phyloP scores from a whole-genome alignment of 2,797 vertebrate species.

The Pelodytes ibericus region DNA sequence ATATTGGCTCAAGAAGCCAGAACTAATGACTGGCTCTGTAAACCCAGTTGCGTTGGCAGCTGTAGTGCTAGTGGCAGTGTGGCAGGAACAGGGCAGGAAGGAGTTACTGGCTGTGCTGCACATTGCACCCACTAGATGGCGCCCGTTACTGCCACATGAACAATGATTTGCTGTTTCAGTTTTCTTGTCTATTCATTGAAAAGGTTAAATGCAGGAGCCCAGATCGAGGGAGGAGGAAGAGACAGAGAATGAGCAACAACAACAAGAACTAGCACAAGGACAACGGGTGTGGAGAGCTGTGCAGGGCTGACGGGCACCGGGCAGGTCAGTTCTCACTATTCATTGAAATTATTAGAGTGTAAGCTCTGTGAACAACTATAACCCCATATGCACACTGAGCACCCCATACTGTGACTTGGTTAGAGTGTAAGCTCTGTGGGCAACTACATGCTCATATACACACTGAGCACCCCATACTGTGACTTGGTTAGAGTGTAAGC shows the following conservation, averaged over 20 bases:
- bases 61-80: too few species aligned
- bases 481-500: constrained; percentile 12
- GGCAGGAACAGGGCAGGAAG: background rate
- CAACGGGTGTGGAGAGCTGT: background rate
- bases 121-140: constrained; percentile 24
- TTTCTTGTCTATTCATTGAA: constrained; percentile 32
- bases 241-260: constrained; percentile 2
- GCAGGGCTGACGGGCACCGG: background rate
- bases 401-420: background rate
- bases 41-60: too few species aligned
- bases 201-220: constrained; percentile 29
- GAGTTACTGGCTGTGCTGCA: background rate
- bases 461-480: background rate
- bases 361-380: background rate
- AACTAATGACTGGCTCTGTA: too few species aligned
- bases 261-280: constrained; percentile 15
- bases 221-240: constrained; percentile 11
- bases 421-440: constrained; percentile 23
- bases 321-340: background rate
- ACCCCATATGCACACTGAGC: too few species aligned
- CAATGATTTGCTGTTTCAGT: background rate
- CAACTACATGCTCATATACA: background rate
- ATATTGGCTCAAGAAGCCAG: background rate
- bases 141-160: background rate
- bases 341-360: background rate